Percentiles rank a stretch among this genome's conserved stretches.
Evolutionary conservation across 2,888 invertebrate genomes (phyloP).

Genomic region (Hirtodrosophila confusa): DNA sequence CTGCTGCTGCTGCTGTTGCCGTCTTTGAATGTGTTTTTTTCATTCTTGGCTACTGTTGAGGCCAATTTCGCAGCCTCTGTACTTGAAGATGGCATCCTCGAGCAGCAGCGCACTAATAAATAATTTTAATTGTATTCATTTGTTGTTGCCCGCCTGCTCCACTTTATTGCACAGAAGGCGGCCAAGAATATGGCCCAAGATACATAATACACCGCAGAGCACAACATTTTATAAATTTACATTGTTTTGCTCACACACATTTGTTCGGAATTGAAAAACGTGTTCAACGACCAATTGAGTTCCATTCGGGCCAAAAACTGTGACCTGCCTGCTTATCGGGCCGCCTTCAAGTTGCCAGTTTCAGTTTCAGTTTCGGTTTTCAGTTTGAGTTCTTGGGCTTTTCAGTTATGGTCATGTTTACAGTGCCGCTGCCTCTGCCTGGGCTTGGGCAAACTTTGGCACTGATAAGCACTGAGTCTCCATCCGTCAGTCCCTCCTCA

Average conservation of each 20-base stretch:
- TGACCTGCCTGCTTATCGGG: constrained; percentile 33
- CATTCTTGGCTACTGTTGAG: constrained; percentile 54
- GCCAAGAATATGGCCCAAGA: too few relatives aligned
- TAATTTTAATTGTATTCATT: constrained; percentile 77
- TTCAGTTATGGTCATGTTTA: constrained; percentile 41
- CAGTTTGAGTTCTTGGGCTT: constrained; percentile 19
- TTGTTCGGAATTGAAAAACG: constrained; percentile 62
- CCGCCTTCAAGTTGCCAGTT: constrained; percentile 18
- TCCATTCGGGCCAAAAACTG: constrained; percentile 9
- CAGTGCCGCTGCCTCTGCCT: constrained; percentile 8
- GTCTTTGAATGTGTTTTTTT: constrained; percentile 64
- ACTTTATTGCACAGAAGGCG: constrained; percentile 47
- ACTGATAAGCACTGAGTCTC: constrained; percentile 59
- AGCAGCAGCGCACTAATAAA: constrained; percentile 66
- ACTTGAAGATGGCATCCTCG: constrained; percentile 64
- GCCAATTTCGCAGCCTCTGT: constrained; percentile 57
- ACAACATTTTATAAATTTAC: constrained; percentile 38
- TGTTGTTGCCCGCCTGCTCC: constrained; percentile 46
- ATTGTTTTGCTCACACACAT: constrained; percentile 31
- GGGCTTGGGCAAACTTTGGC: constrained; percentile 71
- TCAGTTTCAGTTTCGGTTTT: constrained; percentile 25
- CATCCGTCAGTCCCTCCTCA: background rate
- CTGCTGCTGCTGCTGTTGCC: constrained; percentile 30
- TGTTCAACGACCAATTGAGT: constrained; percentile 71
- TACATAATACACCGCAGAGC: constrained; percentile 5